phyloP scores from a whole-genome alignment of 2,888 invertebrate species.

The Amiota communis region DNA sequence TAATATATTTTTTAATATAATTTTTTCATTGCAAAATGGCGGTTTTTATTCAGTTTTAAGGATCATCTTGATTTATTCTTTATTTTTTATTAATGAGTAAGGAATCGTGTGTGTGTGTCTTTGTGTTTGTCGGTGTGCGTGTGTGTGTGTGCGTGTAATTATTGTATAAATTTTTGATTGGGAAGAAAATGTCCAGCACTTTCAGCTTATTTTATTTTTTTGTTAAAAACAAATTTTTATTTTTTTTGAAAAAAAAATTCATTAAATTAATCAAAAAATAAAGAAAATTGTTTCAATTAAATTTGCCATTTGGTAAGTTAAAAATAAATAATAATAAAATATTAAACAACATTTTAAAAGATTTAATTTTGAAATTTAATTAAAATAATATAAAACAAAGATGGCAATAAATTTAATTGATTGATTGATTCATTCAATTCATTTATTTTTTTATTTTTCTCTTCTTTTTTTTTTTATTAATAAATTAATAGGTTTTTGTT shows the following conservation, averaged over 20 bases:
- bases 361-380: too few relatives aligned
- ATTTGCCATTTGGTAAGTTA: too few relatives aligned
- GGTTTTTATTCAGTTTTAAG: slow-evolving; percentile 13
- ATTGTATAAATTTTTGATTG: slow-evolving; percentile 38
- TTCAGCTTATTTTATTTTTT: slow-evolving; percentile 56
- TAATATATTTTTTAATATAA: slow-evolving; percentile 18
- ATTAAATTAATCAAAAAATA: too few relatives aligned
- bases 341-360: too few relatives aligned
- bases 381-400: too few relatives aligned
- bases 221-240: slow-evolving; percentile 36
- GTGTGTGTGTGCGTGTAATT: slow-evolving; percentile 35
- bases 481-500: slow-evolving; percentile 16
- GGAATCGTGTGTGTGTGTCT: slow-evolving; percentile 32
- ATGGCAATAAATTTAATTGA: too few relatives aligned
- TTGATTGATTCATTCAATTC: too few relatives aligned
- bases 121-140: slow-evolving; percentile 38
- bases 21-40: slow-evolving; percentile 2
- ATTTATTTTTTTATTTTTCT: slow-evolving; percentile 24
- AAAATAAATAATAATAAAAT: too few relatives aligned
- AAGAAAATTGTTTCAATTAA: too few relatives aligned
- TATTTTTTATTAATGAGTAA: not conserved
- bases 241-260: slow-evolving; percentile 34
- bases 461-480: slow-evolving; percentile 24
- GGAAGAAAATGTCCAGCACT: slow-evolving; percentile 72
- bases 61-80: slow-evolving; percentile 29